Conservation (phyloP, 2,888 invertebrate species). For the Pachymerium ferrugineum region DNA sequence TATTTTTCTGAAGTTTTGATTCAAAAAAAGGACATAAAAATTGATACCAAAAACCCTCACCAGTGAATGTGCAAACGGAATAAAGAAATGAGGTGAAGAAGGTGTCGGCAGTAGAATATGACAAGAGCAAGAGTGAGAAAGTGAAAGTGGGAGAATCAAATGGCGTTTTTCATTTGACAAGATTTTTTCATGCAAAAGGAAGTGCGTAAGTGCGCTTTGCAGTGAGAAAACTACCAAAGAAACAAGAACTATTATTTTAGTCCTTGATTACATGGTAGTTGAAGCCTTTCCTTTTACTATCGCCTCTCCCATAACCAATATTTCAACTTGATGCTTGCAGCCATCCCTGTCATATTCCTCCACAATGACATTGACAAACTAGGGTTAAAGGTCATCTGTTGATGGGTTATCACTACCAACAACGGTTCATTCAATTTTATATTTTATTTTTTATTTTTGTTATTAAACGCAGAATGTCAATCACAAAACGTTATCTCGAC, state of each 20-base stretch:
- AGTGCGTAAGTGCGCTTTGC: neutral
- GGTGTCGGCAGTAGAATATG: neutral
- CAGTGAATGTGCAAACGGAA: neutral
- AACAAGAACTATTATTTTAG: neutral
- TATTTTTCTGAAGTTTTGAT: too few relatives aligned
- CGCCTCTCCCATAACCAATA: neutral
- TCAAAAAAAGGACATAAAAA: neutral
- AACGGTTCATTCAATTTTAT: neutral
- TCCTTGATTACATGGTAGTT: constrained; percentile 1
- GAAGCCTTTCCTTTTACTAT: constrained; percentile 1
- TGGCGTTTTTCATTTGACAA: neutral
- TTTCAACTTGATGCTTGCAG: neutral
- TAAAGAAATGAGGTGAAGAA: constrained; percentile 8
- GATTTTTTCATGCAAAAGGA: neutral
- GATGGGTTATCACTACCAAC: constrained; percentile 4
- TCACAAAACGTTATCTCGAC: too few relatives aligned
- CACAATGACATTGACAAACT: constrained; percentile 6
- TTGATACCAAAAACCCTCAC: neutral
- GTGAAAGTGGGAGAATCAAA: neutral
- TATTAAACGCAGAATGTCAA: neutral
- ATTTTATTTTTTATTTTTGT: neutral
- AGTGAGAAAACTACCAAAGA: neutral
- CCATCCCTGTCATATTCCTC: constrained; percentile 23
- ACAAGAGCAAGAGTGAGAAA: neutral
- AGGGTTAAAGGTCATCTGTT: neutral